phyloP scores from a whole-genome alignment of 2,888 invertebrate genomes.

The Leucozona laternaria region DNA sequence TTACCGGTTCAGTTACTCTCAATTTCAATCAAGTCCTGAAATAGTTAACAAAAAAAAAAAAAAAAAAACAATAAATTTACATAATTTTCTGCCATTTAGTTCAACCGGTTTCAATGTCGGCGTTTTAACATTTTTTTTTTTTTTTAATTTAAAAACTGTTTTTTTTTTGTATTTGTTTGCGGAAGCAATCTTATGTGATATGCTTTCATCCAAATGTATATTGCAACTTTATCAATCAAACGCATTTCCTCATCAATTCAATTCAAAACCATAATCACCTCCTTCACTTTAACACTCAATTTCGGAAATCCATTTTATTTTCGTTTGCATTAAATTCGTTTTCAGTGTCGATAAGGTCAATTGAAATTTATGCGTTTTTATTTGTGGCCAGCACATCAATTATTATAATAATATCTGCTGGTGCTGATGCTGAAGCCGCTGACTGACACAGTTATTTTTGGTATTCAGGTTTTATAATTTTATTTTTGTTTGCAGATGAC shows the following conservation, averaged over 20 bases:
- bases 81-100: constrained; percentile 5
- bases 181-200: background rate
- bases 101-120: background rate
- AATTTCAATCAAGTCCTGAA: background rate
- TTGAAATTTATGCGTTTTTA: constrained; percentile 7
- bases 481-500: constrained; percentile 15
- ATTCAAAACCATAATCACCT: background rate
- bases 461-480: constrained; percentile 24
- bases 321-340: background rate
- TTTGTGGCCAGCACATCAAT: constrained; percentile 21
- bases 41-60: background rate
- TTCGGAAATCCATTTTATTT: constrained; percentile 20
- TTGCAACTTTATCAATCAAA: background rate
- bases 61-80: constrained; percentile 9
- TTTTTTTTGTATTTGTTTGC: background rate
- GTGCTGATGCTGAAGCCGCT: constrained; percentile 9
- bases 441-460: constrained; percentile 32
- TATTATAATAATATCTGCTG: constrained; percentile 12
- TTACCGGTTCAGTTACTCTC: background rate
- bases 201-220: constrained; percentile 17
- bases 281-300: constrained; percentile 4
- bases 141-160: background rate
- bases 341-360: constrained; percentile 18
- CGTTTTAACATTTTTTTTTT: background rate
- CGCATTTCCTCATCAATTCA: constrained; percentile 9